Evolutionary conservation across 2,113 vertebrate genomes (phyloP), one percentile per base, ranked within the genome.

Genomic region (Platysteira castanea): DNA sequence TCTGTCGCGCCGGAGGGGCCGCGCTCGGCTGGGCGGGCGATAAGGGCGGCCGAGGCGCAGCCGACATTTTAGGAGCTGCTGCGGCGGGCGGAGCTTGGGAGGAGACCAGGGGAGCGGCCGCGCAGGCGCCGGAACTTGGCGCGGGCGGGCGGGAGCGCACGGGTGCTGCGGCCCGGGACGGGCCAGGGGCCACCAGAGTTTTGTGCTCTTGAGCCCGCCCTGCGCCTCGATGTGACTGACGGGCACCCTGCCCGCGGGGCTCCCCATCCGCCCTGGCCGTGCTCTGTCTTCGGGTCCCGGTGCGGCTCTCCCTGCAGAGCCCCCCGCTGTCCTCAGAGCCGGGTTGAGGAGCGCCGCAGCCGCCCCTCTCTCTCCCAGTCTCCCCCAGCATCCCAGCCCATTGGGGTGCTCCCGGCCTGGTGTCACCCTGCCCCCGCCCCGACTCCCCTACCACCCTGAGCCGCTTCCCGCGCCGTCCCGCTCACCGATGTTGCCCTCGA

Each of bases 401-500:
- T 39, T 22, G 46, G 27, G 33, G 7, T 27, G 22, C 53, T 33
- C 54, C 28, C 6, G 14, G 27, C 28, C 37, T 44, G 15, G 13
- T n/a, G n/a, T n/a, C 8, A 8, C 4, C 12, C 33, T 14, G 12
- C 10, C 9, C 11, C 18, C 9, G 9, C 15, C 20, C 39, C 33
- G 21, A 1, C 10, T n/a, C 24, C 41, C 30, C 20, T 4, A 11
- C 20, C 26, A 2, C 61, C 53, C 26, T 15, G 13, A 42, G 7
- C 18, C 14, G 6, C 63, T 3, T 13, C 46, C 10, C 47, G 30
- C 9, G 2, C 15, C 4, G 9, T n/a, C 7, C 87, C 4, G 95
- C 98, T 98, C 67, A 99, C 98, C 98, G 64, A 99, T 99, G 54
- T 99, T 99, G 20, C 98, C 98, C 85, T 99, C 98, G 41, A 99